Base-by-base conservation (phyloP, 2,888 invertebrate genomes). In the Laothoe populi region DNA sequence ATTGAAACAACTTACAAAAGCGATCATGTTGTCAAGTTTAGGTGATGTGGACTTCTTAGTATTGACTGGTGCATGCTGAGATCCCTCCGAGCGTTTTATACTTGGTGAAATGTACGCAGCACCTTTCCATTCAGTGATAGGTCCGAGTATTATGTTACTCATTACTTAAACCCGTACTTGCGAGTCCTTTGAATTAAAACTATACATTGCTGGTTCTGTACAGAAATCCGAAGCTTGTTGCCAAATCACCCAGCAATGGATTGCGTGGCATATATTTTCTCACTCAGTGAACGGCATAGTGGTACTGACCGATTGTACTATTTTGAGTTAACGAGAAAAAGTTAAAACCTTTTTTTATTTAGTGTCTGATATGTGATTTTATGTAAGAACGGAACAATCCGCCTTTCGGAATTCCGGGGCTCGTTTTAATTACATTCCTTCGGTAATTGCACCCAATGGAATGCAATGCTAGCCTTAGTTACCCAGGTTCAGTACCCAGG, bases 71-170 rank as follows among this genome's bases (percentile, higher is more conserved):
- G 87, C 79, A 69, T 78, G 73, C 64, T 68, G 62, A 70, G 81
- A 76, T 80, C 86, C 83, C 82, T 81, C 78, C 86, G 63, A 86
- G 63, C 78, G 67, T 92, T 92, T 89, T 92, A 92, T 92, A 92
- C 83, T 86, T 80, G 86, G 91, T 87, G 92, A 90, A 92, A 92
- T 89, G 92, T 71, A 75, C 75, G 72, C 72, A 68, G 67, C 69
- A 75, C 92, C 92, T 92, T 92, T 92, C 92, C 87, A 91, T 88
- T 88, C 81, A 86, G 86, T 77, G 90, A 90, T 90, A 88, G 91
- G 83, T 60, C 40, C 42, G 49, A n/a, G 60, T 60, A 60, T 40
- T 40, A 60, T 42, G 40, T 24, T 49, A 42, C 48, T 53, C 21
- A 13, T 42, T 16, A 19, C 13, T 42, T 11, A 19, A 11, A 21